Conservation (phyloP, 2,113 vertebrate genomes). For the Athene cunicularia region DNA sequence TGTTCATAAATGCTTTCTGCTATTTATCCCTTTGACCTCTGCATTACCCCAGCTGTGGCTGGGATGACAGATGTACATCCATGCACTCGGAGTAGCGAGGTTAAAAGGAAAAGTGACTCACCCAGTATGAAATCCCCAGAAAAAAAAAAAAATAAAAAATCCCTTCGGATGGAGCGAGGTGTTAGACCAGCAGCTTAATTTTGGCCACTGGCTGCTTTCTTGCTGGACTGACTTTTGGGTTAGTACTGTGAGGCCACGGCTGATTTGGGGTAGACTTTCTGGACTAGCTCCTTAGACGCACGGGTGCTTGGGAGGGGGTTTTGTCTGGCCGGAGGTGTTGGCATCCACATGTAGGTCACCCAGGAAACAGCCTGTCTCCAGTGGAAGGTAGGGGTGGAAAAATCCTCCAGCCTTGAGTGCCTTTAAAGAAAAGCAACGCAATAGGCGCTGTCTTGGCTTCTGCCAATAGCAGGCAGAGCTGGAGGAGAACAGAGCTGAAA, state of each 20-base stretch:
- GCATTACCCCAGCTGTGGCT: slow-evolving; percentile 1
- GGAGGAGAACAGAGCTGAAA: neutral
- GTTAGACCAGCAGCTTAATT: neutral
- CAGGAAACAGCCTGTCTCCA: neutral
- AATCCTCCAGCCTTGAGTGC: neutral
- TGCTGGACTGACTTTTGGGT: neutral
- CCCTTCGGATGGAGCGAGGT: neutral
- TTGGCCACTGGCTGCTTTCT: neutral
- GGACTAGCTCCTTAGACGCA: neutral
- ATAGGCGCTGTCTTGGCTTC: neutral
- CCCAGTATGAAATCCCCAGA: neutral
- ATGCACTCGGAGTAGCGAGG: neutral
- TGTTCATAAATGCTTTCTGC: neutral
- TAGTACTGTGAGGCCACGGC: neutral
- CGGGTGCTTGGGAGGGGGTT: fast-evolving
- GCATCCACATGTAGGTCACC: neutral
- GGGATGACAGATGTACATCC: neutral
- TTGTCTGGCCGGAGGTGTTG: too few species aligned
- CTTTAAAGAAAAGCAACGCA: neutral
- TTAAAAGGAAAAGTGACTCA: slow-evolving; percentile 47
- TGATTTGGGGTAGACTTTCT: neutral
- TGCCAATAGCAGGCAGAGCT: neutral
- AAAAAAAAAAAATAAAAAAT: neutral
- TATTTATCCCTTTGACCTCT: slow-evolving; percentile 15
- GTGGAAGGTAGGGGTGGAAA: neutral